A percentile compares a stretch with the other conserved stretches of the same genome.
Evolutionary conservation across 2,888 invertebrate species (phyloP).

Genomic region (Pycnomerus fuliginosus): DNA sequence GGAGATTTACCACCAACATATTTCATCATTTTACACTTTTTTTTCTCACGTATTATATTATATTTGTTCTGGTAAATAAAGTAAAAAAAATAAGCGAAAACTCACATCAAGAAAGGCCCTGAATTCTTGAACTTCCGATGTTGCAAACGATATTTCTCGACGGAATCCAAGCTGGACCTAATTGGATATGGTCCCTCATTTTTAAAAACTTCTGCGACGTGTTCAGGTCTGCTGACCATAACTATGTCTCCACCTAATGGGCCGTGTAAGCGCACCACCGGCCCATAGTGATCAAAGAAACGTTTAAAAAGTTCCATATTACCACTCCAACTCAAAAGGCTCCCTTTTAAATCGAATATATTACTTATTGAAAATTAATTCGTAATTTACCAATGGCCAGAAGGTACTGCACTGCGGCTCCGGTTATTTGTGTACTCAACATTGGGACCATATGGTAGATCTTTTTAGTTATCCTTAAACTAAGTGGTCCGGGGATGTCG

Average conservation of each 20-base stretch:
- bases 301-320: constrained; percentile 52
- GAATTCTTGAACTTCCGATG: constrained; percentile 57
- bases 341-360: constrained; percentile 39
- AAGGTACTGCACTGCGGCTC: constrained; percentile 55
- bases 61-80: background rate
- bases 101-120: constrained; percentile 62
- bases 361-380: constrained; percentile 25
- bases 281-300: constrained; percentile 60
- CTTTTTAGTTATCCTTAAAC: constrained; percentile 59
- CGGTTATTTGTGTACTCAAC: constrained; percentile 63
- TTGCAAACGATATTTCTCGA: constrained; percentile 64
- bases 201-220: constrained; percentile 62
- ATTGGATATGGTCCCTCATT: constrained; percentile 63
- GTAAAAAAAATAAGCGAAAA: constrained; percentile 5
- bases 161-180: constrained; percentile 63
- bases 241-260: constrained; percentile 66
- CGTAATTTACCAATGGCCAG: constrained; percentile 56
- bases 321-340: constrained; percentile 53
- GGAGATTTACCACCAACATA: too few species aligned
- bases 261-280: constrained; percentile 65
- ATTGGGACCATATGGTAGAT: constrained; percentile 63
- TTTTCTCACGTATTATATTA: too few species aligned
- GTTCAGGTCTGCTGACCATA: constrained; percentile 64
- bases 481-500: constrained; percentile 64
- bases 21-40: too few species aligned